A percentile compares a stretch with the other conserved stretches of the same genome.
phyloP scores from a whole-genome alignment of 1,140 invertebrate species.

The Aphaenogaster rudis region DNA sequence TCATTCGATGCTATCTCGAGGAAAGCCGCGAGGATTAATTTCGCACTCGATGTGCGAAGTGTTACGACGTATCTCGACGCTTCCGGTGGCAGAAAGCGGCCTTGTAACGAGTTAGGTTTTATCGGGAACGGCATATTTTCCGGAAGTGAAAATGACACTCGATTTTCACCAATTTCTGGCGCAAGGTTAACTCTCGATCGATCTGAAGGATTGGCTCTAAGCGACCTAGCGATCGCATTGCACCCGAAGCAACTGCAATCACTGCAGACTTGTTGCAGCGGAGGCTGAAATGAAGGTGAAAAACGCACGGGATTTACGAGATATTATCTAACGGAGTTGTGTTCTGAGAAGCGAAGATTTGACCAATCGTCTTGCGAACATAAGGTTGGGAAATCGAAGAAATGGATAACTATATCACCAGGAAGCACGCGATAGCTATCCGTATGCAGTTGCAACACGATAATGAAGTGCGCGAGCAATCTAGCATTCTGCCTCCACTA shows the following conservation, averaged over 20 bases:
- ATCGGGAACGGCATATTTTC: not conserved
- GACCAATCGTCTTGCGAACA: not conserved
- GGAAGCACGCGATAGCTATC: not conserved
- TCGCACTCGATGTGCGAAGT: slow-evolving; percentile 23
- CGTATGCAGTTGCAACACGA: not conserved
- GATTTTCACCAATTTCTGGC: slow-evolving; percentile 28
- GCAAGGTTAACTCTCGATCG: not conserved
- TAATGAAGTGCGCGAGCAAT: slow-evolving; percentile 11
- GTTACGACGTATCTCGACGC: slow-evolving; percentile 13
- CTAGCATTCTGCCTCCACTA: not conserved
- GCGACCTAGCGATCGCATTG: not conserved
- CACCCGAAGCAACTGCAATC: not conserved
- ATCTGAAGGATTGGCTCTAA: not conserved
- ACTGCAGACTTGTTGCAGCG: not conserved
- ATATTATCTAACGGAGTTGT: slow-evolving; percentile 7
- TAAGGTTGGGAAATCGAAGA: not conserved
- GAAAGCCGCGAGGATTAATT: slow-evolving; percentile 36
- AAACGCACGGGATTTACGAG: not conserved
- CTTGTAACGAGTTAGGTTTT: slow-evolving; percentile 7
- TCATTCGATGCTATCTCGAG: not conserved
- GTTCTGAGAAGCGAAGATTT: not conserved
- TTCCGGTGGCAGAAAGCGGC: slow-evolving; percentile 24
- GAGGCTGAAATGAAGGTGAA: not conserved
- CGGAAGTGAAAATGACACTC: not conserved
- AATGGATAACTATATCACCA: not conserved